phyloP scores from a whole-genome alignment of 1,140 invertebrate genomes.

The Holcopasites calliopsidis region DNA sequence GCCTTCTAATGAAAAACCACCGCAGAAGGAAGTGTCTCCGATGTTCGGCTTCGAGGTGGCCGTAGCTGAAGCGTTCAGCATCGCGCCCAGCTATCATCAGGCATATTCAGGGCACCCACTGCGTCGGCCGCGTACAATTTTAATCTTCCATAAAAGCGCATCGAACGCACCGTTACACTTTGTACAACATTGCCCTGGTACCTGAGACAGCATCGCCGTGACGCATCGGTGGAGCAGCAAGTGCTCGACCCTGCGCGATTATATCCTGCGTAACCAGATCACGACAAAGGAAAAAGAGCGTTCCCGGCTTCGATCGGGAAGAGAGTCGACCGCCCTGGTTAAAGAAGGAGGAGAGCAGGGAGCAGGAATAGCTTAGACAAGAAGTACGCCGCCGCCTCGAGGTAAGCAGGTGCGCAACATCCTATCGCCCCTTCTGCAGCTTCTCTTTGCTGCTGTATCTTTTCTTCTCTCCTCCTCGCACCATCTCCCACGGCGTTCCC shows the following conservation, averaged over 20 bases:
- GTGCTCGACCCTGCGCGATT: background rate
- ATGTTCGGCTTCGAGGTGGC: background rate
- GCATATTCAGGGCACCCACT: background rate
- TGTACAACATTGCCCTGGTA: constrained; percentile 3
- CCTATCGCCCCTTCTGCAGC: constrained; percentile 51
- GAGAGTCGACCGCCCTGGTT: background rate
- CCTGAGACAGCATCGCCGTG: constrained; percentile 7
- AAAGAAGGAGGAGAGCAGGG: constrained; percentile 8
- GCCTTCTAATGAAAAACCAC: background rate
- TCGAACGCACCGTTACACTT: background rate
- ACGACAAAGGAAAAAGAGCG: constrained; percentile 40
- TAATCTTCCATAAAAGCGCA: constrained; percentile 32
- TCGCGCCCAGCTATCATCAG: background rate
- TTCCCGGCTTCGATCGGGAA: constrained; percentile 8
- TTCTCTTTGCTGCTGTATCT: constrained; percentile 3
- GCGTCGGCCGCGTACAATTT: background rate
- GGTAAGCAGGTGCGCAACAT: constrained; percentile 70
- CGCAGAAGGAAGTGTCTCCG: background rate
- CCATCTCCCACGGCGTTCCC: no score
- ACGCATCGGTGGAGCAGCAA: constrained; percentile 1
- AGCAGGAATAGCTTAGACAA: constrained; percentile 53
- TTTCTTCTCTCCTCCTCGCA: background rate
- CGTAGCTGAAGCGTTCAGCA: background rate
- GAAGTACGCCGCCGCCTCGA: constrained; percentile 55
- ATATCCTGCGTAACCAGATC: constrained; percentile 65